phyloP scores from a whole-genome alignment of 2,113 vertebrate genomes.

The Boulengeromyrus knoepffleri region DNA sequence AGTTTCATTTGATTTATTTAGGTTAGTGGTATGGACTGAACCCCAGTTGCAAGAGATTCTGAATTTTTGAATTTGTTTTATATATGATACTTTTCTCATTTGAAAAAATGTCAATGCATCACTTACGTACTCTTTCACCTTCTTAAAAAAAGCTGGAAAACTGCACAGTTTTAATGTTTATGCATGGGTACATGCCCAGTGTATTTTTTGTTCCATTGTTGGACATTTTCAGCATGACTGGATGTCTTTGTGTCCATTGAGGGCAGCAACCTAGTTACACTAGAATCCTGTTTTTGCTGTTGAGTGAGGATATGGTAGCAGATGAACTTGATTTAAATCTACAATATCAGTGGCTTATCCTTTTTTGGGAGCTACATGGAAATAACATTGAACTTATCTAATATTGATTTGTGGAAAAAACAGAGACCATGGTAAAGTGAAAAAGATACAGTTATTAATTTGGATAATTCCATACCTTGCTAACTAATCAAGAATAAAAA shows the following conservation, averaged over 20 bases:
- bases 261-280: constrained; percentile 27
- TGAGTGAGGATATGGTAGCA: neutral
- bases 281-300: neutral
- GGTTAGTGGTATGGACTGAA: neutral
- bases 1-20: neutral
- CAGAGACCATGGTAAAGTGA: too few relatives aligned
- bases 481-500: too few relatives aligned
- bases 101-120: neutral
- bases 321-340: neutral
- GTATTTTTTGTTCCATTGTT: constrained; percentile 9
- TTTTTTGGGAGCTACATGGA: too few relatives aligned
- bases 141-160: neutral
- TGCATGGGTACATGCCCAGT: neutral
- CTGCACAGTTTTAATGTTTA: neutral
- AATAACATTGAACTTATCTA: too few relatives aligned
- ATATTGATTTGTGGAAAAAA: too few relatives aligned
- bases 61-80: neutral
- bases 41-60: neutral
- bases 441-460: too few relatives aligned
- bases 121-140: neutral
- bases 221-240: constrained; percentile 14
- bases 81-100: neutral
- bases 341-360: too few relatives aligned
- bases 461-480: too few relatives aligned
- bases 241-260: neutral